Percentiles rank a stretch among this genome's conserved stretches.
phyloP scores from a whole-genome alignment of 2,888 invertebrate genomes.

The Drosophila rubida region DNA sequence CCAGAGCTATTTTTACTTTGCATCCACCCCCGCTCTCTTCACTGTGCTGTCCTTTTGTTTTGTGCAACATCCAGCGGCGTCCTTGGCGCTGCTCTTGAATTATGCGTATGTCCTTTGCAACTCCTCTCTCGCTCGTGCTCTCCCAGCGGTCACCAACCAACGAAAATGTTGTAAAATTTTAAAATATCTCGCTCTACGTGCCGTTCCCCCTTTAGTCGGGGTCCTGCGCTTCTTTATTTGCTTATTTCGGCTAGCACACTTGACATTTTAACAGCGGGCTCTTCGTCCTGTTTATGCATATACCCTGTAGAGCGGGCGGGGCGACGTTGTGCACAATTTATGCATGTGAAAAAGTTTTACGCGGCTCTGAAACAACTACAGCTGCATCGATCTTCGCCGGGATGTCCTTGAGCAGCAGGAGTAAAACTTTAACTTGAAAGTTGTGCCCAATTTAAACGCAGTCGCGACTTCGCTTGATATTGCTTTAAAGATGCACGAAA shows the following conservation, averaged over 20 bases:
- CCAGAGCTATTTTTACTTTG: constrained; percentile 52
- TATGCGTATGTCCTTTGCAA: constrained; percentile 35
- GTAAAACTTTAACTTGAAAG: not conserved
- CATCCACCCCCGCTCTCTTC: not conserved
- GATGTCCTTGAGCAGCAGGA: not conserved
- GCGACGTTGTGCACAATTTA: not conserved
- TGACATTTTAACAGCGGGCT: constrained; percentile 20
- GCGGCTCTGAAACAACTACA: not conserved
- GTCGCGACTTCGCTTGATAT: not conserved
- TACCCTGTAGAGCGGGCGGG: not conserved
- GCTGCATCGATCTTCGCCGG: not conserved
- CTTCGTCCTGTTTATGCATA: not conserved
- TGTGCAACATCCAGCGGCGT: constrained; percentile 31
- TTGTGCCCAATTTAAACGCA: not conserved
- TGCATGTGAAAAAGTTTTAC: not conserved
- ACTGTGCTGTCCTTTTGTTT: constrained; percentile 5
- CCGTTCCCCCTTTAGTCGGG: constrained; percentile 1
- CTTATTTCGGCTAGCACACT: constrained; percentile 7
- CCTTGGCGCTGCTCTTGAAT: constrained; percentile 58
- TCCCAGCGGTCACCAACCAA: constrained; percentile 10
- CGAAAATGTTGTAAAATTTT: constrained; percentile 43
- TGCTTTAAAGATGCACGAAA: too few relatives aligned
- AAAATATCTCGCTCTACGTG: constrained; percentile 33
- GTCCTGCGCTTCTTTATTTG: constrained; percentile 9
- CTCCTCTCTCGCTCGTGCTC: not conserved